Conservation (phyloP, 2,113 vertebrate species). For the Nyctibius bracteatus region DNA sequence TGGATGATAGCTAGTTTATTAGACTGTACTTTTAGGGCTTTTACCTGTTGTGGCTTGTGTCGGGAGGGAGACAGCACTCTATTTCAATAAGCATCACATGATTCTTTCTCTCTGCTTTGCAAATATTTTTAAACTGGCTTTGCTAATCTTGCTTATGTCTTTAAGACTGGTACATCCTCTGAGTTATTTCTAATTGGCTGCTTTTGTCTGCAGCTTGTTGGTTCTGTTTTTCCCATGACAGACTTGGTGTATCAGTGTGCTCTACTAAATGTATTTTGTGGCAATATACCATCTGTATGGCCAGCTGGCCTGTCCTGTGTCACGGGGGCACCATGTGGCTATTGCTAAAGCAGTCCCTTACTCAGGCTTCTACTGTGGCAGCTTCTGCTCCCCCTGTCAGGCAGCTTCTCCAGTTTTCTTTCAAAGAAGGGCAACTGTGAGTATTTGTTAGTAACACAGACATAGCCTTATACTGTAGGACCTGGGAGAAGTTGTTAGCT, state of each 20-base stretch:
- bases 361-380: not conserved
- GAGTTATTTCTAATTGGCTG: not conserved
- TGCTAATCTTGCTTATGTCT: not conserved
- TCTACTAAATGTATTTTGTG: not conserved
- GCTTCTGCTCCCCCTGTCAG: not conserved
- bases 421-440: fast-evolving
- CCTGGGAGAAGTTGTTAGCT: not conserved
- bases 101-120: not conserved
- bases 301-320: not conserved
- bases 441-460: not conserved
- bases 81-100: not conserved
- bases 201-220: not conserved
- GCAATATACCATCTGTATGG: not conserved
- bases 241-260: fast-evolving
- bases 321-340: not conserved
- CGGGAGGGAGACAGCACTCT: not conserved
- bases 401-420: not conserved
- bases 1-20: not conserved
- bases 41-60: not conserved
- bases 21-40: not conserved
- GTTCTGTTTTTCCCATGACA: not conserved
- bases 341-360: not conserved
- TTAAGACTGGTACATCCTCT: not conserved
- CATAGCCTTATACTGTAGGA: fast-evolving
- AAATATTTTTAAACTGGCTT: not conserved